A percentile compares a stretch with the other conserved stretches of the same genome.
phyloP scores from a whole-genome alignment of 2,888 invertebrate genomes.

The Steinernema carpocapsae region DNA sequence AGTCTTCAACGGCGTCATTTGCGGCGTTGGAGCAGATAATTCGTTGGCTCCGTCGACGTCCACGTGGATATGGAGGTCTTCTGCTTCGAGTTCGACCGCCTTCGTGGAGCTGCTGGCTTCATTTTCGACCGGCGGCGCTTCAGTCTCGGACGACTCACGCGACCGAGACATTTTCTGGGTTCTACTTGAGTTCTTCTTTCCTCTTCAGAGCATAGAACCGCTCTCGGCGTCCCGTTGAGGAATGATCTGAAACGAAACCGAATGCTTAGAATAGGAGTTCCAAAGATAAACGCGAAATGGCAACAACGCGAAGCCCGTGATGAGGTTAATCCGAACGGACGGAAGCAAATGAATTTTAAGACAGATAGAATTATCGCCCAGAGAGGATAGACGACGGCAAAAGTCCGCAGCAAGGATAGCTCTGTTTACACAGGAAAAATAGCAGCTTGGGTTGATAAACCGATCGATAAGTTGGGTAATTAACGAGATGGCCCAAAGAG shows the following conservation, averaged over 20 bases:
- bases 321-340: background rate
- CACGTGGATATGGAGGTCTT: background rate
- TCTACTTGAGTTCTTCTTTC: constrained; percentile 10
- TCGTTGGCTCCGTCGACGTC: background rate
- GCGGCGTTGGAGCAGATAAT: background rate
- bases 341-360: background rate
- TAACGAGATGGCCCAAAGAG: too few species aligned
- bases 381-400: background rate
- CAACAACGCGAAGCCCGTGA: background rate
- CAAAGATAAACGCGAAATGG: background rate
- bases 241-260: constrained; percentile 4
- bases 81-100: background rate
- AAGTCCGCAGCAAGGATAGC: too few species aligned
- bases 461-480: too few species aligned
- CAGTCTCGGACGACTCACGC: constrained; percentile 32
- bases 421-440: too few species aligned
- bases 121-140: background rate
- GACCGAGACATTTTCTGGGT: constrained; percentile 25
- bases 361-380: background rate
- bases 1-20: constrained; percentile 34
- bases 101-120: too few species aligned
- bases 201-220: background rate
- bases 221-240: background rate
- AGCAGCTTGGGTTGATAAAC: too few species aligned
- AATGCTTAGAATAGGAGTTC: background rate